Base-by-base conservation (phyloP, 2,888 invertebrate species). In the Drosophila setosimentum region DNA sequence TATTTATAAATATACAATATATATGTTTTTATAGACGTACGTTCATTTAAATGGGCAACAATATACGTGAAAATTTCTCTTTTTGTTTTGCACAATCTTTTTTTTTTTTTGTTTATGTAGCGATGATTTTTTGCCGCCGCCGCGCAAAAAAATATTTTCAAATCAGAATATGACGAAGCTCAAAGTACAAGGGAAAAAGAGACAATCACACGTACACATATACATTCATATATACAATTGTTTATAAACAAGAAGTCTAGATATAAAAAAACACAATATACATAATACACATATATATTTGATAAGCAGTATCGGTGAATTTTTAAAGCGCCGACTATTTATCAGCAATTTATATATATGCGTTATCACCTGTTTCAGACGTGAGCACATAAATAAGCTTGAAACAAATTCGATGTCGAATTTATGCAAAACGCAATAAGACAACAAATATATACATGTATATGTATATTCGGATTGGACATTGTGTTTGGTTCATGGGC, bases 131-230 rank as follows among this genome's bases (percentile, higher is more conserved):
- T 83, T 81, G 69, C 57, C 35, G 57, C 27, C 58, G 64, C 60
- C 53, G 64, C 53, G 48, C 30, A 73, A 68, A 73, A 73, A 76
- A 72, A 57, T 63, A 62, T 48, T 51, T 65, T 53, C 40, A 83
- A 78, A 78, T 74, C 75, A 83, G 64, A 72, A 82, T 86, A 82
- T 86, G 83, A 88, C 83, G 80, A 83, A 86, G 87, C 82, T 69
- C 76, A 80, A 87, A 76, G 77, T 73, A 69, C 76, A 74, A 67
- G 59, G 68, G 73, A 54, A 73, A 74, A 78, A 73, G 68, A 68
- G 58, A 77, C 37, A 35, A 16, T 32, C 49, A 65, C n/a, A 27
- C 30, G 59, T 16, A 49, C 21, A 37, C 53, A 30, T 48, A 33
- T 8, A 37, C 10, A 49, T 37, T 40, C 33, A 37, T 21, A 57